These are phyloP conservation scores for Temnothorax ravouxi DNA, from an alignment of 2,888 invertebrate species.

Conservation along the genomic window DNA sequence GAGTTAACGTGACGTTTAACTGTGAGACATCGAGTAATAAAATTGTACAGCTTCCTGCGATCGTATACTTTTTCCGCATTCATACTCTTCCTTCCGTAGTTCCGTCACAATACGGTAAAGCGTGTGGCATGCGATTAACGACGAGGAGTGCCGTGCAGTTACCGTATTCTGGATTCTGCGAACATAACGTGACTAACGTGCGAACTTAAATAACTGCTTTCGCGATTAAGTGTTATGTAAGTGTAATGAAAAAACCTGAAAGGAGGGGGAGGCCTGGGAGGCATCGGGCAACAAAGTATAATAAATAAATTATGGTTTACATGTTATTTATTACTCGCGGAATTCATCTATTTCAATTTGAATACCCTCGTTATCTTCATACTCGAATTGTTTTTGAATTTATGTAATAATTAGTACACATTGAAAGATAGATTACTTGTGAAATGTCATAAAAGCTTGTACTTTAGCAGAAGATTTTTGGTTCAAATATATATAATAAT, in stretches of 20 bases:
- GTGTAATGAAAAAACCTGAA: background rate
- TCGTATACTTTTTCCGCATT: constrained; percentile 10
- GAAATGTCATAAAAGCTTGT: background rate
- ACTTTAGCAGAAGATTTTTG: background rate
- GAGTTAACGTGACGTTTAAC: background rate
- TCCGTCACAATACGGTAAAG: constrained; percentile 15
- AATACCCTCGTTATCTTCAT: background rate
- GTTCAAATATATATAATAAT: background rate
- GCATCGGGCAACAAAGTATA: background rate
- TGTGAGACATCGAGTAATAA: constrained; percentile 1
- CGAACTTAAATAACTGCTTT: constrained; percentile 27
- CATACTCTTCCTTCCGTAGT: constrained; percentile 8
- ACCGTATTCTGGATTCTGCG: constrained; percentile 13
- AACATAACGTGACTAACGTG: constrained; percentile 23
- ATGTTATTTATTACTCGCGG: background rate
- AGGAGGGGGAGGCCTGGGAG: background rate
- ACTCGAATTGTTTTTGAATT: background rate
- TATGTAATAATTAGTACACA: background rate
- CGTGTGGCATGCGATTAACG: constrained; percentile 5
- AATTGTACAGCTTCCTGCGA: background rate
- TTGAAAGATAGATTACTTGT: background rate
- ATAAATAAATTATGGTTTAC: background rate
- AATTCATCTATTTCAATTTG: background rate
- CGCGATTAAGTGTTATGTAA: constrained; percentile 6
- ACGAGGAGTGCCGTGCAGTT: background rate